Evolutionary conservation across 2,113 vertebrate species (phyloP).

Genomic region (Datnioides undecimradiatus): DNA sequence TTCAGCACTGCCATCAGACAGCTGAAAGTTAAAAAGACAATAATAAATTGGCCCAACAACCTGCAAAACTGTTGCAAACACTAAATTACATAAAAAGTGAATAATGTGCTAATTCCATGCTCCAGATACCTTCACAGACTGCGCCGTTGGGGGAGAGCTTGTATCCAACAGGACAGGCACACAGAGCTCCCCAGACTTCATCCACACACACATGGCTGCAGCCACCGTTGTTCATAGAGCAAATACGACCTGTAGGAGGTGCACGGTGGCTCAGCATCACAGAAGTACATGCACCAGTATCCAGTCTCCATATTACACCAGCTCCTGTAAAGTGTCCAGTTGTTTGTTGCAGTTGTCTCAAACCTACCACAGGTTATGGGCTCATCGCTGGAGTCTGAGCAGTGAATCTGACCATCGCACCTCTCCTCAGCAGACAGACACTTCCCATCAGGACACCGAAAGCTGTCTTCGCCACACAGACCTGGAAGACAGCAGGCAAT

Average conservation of each 20-base stretch:
- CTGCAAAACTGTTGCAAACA: no score
- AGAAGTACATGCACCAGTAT: not conserved
- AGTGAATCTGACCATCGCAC: constrained; percentile 79
- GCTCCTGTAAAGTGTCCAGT: not conserved
- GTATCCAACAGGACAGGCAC: constrained; percentile 86
- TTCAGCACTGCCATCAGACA: no score
- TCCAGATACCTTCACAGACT: constrained; percentile 85
- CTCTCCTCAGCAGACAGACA: constrained; percentile 72
- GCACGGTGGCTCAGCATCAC: not conserved
- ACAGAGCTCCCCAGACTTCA: constrained; percentile 85
- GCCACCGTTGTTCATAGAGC: constrained; percentile 86
- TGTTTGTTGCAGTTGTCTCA: not conserved
- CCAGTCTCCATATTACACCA: not conserved
- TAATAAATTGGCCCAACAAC: no score
- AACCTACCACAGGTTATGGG: constrained; percentile 75
- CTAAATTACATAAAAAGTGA: no score
- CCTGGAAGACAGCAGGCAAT: constrained; percentile 32
- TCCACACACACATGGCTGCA: constrained; percentile 86
- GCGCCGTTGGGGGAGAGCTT: constrained; percentile 80
- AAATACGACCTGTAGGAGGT: constrained; percentile 81
- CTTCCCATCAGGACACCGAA: constrained; percentile 74
- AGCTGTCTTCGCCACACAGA: constrained; percentile 48
- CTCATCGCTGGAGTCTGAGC: constrained; percentile 82
- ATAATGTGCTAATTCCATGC: not conserved
- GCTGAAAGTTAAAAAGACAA: no score